Evolutionary conservation across 2,888 invertebrate species (phyloP).

Genomic region (Junonia oenone): DNA sequence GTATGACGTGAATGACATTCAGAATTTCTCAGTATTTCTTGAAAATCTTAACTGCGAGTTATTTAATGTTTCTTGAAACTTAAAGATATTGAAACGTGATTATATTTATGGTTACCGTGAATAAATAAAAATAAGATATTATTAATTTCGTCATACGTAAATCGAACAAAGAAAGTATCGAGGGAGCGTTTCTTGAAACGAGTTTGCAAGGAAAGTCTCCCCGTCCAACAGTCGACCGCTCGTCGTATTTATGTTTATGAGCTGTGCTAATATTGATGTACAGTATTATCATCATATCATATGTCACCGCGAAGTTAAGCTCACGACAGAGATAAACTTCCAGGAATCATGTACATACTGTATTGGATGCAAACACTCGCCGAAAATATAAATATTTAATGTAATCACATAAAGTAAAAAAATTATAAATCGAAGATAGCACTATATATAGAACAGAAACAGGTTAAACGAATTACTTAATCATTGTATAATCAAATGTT

Average conservation of each 20-base stretch:
- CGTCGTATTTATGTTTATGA: conserved; percentile 36
- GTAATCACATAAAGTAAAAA: too few relatives aligned
- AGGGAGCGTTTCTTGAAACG: conserved; percentile 9
- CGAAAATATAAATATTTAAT: too few relatives aligned
- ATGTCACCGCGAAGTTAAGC: conserved; percentile 10
- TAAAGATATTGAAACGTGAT: neutral
- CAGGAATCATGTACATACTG: neutral
- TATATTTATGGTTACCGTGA: neutral
- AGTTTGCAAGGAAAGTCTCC: conserved; percentile 17
- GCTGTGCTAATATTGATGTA: conserved; percentile 48
- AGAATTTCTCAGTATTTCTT: neutral
- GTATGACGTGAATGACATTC: conserved; percentile 9
- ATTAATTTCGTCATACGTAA: too few relatives aligned
- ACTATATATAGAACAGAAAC: neutral
- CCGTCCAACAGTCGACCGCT: conserved; percentile 3
- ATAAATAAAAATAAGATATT: too few relatives aligned
- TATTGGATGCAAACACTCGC: neutral
- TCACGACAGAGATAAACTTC: conserved; percentile 6
- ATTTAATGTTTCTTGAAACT: neutral
- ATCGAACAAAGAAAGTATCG: conserved; percentile 13
- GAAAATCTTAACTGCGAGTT: neutral
- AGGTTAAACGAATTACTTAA: neutral
- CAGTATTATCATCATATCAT: conserved; percentile 35
- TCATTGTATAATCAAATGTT: neutral
- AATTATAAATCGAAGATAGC: too few relatives aligned